phyloP scores from a whole-genome alignment of 1,140 invertebrate genomes.

The Drosophila ercepeae region DNA sequence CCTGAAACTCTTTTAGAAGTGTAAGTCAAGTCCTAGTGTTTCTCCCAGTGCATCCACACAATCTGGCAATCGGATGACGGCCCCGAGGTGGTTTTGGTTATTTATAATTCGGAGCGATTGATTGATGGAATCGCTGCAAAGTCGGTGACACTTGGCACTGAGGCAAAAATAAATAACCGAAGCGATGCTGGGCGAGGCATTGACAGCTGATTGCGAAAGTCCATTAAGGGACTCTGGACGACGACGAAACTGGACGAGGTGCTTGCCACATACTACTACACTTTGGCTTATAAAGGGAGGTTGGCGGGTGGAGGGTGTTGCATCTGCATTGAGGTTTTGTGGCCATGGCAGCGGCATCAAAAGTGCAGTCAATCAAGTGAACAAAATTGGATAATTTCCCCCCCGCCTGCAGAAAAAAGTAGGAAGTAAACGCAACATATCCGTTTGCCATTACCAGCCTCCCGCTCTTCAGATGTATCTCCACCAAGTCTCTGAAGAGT shows the following conservation, averaged over 20 bases:
- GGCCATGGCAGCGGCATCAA: constrained; percentile 57
- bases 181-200: constrained; percentile 60
- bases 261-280: constrained; percentile 22
- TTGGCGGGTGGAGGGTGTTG: constrained; percentile 10
- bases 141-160: constrained; percentile 79
- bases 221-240: constrained; percentile 60
- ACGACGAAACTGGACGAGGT: constrained; percentile 31
- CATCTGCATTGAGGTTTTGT: constrained; percentile 57
- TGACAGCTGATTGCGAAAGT: constrained; percentile 81
- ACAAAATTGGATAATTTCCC: constrained; percentile 68
- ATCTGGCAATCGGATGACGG: constrained; percentile 40
- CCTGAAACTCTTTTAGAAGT: no score
- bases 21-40: no score
- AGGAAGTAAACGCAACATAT: constrained; percentile 32
- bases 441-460: constrained; percentile 31
- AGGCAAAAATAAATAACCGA: constrained; percentile 78
- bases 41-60: constrained; percentile 25
- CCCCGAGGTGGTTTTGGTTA: constrained; percentile 61
- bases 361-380: constrained; percentile 80
- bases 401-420: constrained; percentile 10
- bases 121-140: constrained; percentile 79
- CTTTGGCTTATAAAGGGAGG: not conserved
- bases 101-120: constrained; percentile 78
- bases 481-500: constrained; percentile 20
- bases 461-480: not conserved